Conservation (phyloP, 1,140 invertebrate genomes). For the Nautilus pompilius region DNA sequence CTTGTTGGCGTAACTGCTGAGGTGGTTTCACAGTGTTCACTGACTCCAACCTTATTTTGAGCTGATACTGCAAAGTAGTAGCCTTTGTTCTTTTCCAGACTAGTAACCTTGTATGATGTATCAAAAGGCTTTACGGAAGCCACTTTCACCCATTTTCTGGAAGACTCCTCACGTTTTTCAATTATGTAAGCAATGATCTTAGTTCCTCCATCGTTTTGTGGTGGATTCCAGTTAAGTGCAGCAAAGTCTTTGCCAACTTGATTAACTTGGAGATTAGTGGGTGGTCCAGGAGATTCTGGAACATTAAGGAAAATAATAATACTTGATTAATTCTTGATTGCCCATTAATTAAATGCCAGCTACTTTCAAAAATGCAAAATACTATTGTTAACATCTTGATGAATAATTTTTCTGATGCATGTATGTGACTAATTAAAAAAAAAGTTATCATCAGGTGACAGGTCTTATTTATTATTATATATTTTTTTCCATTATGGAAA, state of each 20-base stretch:
- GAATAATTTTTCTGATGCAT: too few species aligned
- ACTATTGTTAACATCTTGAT: too few species aligned
- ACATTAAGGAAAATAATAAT: too few species aligned
- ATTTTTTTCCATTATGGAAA: too few species aligned
- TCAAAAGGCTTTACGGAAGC: background rate
- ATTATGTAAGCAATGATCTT: slow-evolving; percentile 69
- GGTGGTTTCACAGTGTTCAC: slow-evolving; percentile 13
- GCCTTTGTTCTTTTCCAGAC: slow-evolving; percentile 65
- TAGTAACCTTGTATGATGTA: background rate
- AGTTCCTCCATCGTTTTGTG: slow-evolving; percentile 85
- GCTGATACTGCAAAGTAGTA: slow-evolving; percentile 66
- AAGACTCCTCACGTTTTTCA: slow-evolving; percentile 31
- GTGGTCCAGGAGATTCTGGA: slow-evolving; percentile 74
- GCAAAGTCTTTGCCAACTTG: slow-evolving; percentile 91
- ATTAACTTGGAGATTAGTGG: slow-evolving; percentile 87
- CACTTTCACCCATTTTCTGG: background rate
- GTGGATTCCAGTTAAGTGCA: slow-evolving; percentile 88
- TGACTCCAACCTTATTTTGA: slow-evolving; percentile 84
- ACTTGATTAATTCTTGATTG: too few species aligned
- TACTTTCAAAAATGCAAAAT: too few species aligned
- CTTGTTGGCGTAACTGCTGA: slow-evolving; percentile 63
- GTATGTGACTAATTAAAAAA: too few species aligned
- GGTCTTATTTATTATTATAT: too few species aligned
- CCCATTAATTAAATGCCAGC: too few species aligned
- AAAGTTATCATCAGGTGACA: too few species aligned